These are phyloP conservation scores for Amphipyra berbera DNA, from an alignment of 2,888 invertebrate genomes.

Conservation along the genomic window DNA sequence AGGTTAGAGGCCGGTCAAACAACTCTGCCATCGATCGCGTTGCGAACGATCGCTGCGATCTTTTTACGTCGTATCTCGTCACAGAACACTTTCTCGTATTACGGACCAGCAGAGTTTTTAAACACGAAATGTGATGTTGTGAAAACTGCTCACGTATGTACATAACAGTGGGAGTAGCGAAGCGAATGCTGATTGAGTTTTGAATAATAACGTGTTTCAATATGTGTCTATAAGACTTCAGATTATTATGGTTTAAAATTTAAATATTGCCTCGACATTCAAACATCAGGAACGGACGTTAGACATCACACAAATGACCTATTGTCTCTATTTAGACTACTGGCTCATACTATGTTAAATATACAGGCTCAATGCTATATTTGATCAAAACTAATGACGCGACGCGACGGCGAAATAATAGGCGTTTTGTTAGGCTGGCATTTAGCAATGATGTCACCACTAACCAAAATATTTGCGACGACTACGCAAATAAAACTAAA, in stretches of 20 bases:
- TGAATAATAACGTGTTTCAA: constrained; percentile 3
- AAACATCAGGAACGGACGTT: constrained; percentile 21
- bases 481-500: constrained; percentile 26
- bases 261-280: constrained; percentile 12
- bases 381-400: constrained; percentile 53
- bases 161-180: constrained; percentile 19
- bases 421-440: constrained; percentile 23
- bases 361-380: constrained; percentile 28
- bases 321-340: constrained; percentile 38
- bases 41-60: constrained; percentile 34
- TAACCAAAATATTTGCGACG: constrained; percentile 32
- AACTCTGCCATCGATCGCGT: constrained; percentile 74
- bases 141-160: constrained; percentile 35
- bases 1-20: constrained; percentile 78
- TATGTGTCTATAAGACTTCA: neutral
- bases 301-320: constrained; percentile 25
- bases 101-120: constrained; percentile 34
- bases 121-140: constrained; percentile 34
- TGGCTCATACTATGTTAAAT: constrained; percentile 8
- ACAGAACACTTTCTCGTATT: constrained; percentile 50
- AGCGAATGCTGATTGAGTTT: constrained; percentile 23
- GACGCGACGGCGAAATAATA: constrained; percentile 29
- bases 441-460: constrained; percentile 59
- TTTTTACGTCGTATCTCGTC: constrained; percentile 52
- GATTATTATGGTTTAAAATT: constrained; percentile 2